Evolutionary conservation across 2,113 vertebrate genomes (phyloP), one percentile per base, ranked within the genome.

Genomic region (Theristicus caerulescens): DNA sequence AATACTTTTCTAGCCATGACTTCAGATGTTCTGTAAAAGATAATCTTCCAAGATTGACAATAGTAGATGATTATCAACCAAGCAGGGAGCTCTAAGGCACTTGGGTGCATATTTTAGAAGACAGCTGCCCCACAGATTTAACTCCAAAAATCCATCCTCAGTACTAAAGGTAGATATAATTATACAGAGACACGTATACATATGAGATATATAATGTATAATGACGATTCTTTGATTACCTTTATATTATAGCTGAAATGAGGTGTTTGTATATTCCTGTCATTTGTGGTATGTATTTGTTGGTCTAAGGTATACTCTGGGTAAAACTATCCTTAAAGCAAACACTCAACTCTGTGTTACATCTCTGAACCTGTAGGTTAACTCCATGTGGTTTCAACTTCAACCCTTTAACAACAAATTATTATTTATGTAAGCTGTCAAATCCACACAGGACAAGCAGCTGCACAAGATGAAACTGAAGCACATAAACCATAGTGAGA

Each of bases 341-440:
- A 93, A 94, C 84, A 84, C 36, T 88, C 66, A 57, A 13, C 70
- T 93, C 70, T 84, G 8, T 81, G 87, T 89, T 89, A 14, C 40
- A 29, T 92, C 76, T 76, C 73, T 58, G 85, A 89, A 94, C 67
- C 82, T 80, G 44, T 73, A 52, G 26, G 38, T 74, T 93, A 91
- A 91, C 25, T 90, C 79, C 61, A 46, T 55, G 73, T 59, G 69
- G 92, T 96, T 97, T 97, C 88, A 93, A 85, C 91, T 96, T 96
- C 94, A 93, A 54, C 66, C 66, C 26, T 96, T 93, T 81, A 92
- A 66, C 88, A 97, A 95, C 84, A 95, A 90, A 77, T 96, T 93
- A 62, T 86, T 95, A 67, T 96, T 95, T 94, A 72, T 78, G 38
- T 82, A 81, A 65, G 54, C 83, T 87, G 82, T 95, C 87, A 97